Conservation (phyloP, 2,113 vertebrate species). For the Lagopus muta region DNA sequence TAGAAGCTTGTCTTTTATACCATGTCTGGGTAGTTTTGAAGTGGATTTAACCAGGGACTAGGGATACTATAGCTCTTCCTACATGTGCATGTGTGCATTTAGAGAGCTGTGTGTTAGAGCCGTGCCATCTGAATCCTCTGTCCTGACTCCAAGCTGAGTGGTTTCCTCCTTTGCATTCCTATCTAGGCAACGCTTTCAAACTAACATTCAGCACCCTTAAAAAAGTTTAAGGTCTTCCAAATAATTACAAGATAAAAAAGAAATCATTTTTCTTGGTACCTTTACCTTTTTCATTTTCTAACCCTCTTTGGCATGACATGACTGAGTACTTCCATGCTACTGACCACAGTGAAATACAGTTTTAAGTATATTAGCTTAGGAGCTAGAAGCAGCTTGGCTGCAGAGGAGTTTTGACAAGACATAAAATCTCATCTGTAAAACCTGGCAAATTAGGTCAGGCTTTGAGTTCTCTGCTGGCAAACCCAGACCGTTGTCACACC, state of each 20-base stretch:
- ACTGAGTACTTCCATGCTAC: background rate
- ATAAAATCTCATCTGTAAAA: constrained; percentile 29
- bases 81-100: background rate
- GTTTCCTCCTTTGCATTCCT: background rate
- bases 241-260: background rate
- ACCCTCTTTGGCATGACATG: background rate
- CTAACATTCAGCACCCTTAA: fast-evolving
- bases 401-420: background rate
- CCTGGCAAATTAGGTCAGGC: background rate
- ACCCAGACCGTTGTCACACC: background rate
- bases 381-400: background rate
- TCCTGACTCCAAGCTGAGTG: background rate
- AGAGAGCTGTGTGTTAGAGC: background rate
- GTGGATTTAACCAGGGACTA: background rate
- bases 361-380: constrained; percentile 15
- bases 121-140: background rate
- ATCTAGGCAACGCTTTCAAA: background rate
- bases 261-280: background rate
- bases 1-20: background rate
- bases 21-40: background rate
- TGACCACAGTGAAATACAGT: background rate
- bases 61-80: fast-evolving
- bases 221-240: background rate
- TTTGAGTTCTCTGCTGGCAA: background rate
- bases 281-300: background rate